These are phyloP conservation scores for Gambusia holbrooki DNA, from an alignment of 2,113 vertebrate genomes.

Conservation along the genomic window DNA sequence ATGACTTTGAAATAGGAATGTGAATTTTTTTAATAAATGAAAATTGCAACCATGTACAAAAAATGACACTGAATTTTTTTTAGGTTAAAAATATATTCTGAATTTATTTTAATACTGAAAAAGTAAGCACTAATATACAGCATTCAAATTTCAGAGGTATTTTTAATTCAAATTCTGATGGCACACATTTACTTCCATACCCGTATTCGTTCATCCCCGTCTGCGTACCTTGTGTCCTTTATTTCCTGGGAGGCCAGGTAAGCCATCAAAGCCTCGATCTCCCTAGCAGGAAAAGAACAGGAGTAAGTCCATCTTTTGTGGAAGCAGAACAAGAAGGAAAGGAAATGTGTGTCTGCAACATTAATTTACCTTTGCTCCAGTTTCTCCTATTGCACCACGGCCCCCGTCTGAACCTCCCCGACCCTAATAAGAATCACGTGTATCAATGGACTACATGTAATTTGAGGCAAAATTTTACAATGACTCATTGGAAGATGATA, in stretches of 20 bases:
- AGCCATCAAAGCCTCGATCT: conserved; percentile 93
- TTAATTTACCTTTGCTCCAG: conserved; percentile 87
- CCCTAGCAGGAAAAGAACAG: conserved; percentile 78
- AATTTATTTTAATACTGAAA: too few relatives aligned
- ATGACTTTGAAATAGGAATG: too few relatives aligned
- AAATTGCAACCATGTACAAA: too few relatives aligned
- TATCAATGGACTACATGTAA: conserved; percentile 4
- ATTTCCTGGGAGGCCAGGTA: conserved; percentile 88
- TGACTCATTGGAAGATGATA: background rate
- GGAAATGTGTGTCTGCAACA: background rate
- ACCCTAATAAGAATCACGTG: conserved; percentile 79
- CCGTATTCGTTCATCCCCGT: conserved; percentile 29
- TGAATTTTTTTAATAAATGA: too few relatives aligned
- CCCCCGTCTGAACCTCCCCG: conserved; percentile 89
- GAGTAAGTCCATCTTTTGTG: background rate
- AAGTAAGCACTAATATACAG: too few relatives aligned
- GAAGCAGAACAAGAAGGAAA: background rate
- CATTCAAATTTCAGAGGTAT: too few relatives aligned
- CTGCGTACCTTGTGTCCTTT: conserved; percentile 76
- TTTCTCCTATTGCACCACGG: conserved; percentile 90
- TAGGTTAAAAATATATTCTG: too few relatives aligned
- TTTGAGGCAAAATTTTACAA: background rate
- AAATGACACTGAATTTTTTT: too few relatives aligned
- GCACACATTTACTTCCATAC: too few relatives aligned
- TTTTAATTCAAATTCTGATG: too few relatives aligned